Conservation (phyloP, 37 sponge, comb jelly and placozoan species). For the Ephydatia muelleri region DNA sequence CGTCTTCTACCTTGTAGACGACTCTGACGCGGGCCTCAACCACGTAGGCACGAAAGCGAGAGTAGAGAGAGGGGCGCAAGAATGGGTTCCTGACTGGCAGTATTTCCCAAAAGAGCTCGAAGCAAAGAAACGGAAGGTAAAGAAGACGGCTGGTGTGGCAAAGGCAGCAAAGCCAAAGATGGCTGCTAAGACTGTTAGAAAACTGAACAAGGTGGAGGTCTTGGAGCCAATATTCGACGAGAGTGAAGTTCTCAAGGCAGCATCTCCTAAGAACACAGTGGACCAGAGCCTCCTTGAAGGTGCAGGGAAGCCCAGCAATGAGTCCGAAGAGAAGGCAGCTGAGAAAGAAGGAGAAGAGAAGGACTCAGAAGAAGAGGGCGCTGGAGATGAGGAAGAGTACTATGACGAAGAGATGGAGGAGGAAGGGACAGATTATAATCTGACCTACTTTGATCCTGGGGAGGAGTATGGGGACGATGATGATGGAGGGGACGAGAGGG, state of each 20-base stretch:
- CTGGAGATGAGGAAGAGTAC: conserved; percentile 35
- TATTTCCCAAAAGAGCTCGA: conserved; percentile 49
- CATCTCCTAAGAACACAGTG: not conserved
- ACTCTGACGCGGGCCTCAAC: not conserved
- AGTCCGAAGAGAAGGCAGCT: not conserved
- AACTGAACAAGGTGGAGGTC: not conserved
- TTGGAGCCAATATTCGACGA: not conserved
- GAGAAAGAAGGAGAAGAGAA: conserved; percentile 23
- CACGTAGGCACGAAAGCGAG: not conserved
- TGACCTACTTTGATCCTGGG: conserved; percentile 84
- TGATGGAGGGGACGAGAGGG: conserved; percentile 75
- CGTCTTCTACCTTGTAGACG: conserved; percentile 31
- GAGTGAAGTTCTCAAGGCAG: not conserved
- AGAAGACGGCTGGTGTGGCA: not conserved
- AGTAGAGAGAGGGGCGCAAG: conserved; percentile 36
- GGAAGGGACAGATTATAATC: conserved; percentile 74
- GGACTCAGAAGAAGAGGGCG: conserved; percentile 27
- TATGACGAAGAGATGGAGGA: conserved; percentile 73
- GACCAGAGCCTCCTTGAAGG: not conserved
- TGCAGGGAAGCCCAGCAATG: not conserved
- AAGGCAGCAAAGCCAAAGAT: not conserved
- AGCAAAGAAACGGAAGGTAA: conserved; percentile 9
- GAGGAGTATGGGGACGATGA: conserved; percentile 77
- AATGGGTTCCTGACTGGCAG: conserved; percentile 23
- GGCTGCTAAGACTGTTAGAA: not conserved